Percentiles rank a stretch among this genome's conserved stretches.
phyloP scores from a whole-genome alignment of 2,797 vertebrate genomes.

The Sebastolobus alascanus region DNA sequence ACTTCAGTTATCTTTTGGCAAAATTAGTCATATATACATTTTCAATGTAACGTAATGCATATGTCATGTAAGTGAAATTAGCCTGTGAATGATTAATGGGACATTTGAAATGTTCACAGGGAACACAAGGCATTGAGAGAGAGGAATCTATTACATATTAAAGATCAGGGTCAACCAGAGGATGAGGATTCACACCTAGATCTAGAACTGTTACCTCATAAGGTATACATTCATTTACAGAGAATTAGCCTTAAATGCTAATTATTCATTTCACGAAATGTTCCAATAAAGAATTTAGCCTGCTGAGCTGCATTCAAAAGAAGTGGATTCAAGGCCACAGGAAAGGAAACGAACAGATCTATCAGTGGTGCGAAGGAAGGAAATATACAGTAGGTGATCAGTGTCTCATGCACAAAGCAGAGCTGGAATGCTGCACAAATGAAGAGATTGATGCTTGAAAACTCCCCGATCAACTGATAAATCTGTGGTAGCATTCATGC shows the following conservation, averaged over 20 bases:
- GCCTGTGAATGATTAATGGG: conserved; percentile 78
- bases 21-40: conserved; percentile 73
- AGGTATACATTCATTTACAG: conserved; percentile 32
- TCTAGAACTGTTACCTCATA: conserved; percentile 1
- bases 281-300: conserved; percentile 6
- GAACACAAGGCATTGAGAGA: conserved; percentile 50
- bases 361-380: neutral
- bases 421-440: conserved; percentile 18
- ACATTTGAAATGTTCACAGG: conserved; percentile 70
- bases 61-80: conserved; percentile 80
- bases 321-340: neutral
- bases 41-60: conserved; percentile 70
- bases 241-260: conserved; percentile 32
- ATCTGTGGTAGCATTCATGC: conserved; percentile 27
- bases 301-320: conserved; percentile 5
- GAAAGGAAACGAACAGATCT: conserved; percentile 21
- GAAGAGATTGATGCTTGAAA: conserved; percentile 33
- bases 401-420: conserved; percentile 8
- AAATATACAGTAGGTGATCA: neutral
- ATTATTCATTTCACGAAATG: conserved; percentile 6
- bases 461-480: conserved; percentile 19
- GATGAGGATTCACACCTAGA: conserved; percentile 31
- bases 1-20: conserved; percentile 57
- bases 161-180: conserved; percentile 48
- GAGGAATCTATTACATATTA: conserved; percentile 72